Evolutionary conservation across 2,797 vertebrate species (phyloP), one percentile per base, ranked within the genome.

Genomic region (Orientallactaga sibirica): DNA sequence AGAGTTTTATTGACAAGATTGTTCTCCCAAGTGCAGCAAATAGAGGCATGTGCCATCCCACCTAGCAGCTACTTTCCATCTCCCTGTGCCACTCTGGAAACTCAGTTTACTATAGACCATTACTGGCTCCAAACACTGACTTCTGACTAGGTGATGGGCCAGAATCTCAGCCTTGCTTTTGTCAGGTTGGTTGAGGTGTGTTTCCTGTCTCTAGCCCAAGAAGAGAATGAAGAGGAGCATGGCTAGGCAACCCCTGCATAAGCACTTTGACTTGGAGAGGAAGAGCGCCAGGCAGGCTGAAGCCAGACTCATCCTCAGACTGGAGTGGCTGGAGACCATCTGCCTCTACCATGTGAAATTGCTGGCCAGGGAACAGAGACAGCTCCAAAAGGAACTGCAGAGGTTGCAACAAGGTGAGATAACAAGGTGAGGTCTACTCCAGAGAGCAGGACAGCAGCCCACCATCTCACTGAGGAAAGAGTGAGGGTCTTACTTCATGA

Each of bases 311-410:
- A 86, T 70, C 71, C 95, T 97, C 15, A 97, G 96, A 12, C 92
- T 98, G 67, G 97, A 97, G 55, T 95, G 96, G 20, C 93, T 98
- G 1, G 98, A 98, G 24, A 94, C 93, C 10, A 91, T 97, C 62
- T 96, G 97, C 62, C 94, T 95, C 58, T 97, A 97, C 67, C 98
- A 96, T 0, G 41, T 98, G 86, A 98, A 97, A 61, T 85, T 76
- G 1, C 96, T 98, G 93, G 95, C 81, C 73, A 94, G 97, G 92
- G 98, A 98, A 87, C 98, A 98, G 96, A 96, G 90, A 5, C 95
- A 83, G 70, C 92, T 98, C 70, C 97, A 98, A 74, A 97, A 88
- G 33, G 98, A 98, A 61, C 97, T 98, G n/a, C 92, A 93, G 24
- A 93, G 92, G 61, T 92, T 98, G 62, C 97, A 95, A 89, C 97